Conservation (phyloP, 1,140 invertebrate species). For the Schlechtendalia chinensis region DNA sequence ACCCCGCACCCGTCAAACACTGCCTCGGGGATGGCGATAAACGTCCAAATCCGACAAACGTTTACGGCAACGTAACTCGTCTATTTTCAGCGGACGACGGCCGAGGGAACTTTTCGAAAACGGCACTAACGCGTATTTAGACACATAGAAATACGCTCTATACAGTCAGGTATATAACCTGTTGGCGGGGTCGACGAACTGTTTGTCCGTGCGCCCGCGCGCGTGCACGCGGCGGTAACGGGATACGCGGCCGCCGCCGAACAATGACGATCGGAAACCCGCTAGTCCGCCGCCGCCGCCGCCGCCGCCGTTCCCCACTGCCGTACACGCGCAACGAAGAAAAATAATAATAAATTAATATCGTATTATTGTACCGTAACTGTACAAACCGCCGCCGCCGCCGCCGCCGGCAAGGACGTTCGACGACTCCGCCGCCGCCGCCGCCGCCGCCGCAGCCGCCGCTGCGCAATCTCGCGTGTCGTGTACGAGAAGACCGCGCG, state of each 20-base stretch:
- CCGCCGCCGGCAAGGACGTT: constrained; percentile 31
- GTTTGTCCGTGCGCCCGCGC: not conserved
- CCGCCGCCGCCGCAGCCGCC: not conserved
- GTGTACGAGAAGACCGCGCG: too few species aligned
- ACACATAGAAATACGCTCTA: too few species aligned
- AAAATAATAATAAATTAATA: not conserved
- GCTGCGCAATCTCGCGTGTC: not conserved
- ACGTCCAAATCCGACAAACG: too few species aligned
- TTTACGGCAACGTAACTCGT: too few species aligned
- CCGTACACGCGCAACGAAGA: not conserved
- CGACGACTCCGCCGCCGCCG: constrained; percentile 5
- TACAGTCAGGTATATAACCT: not conserved
- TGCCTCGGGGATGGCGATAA: too few species aligned
- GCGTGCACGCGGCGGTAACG: not conserved
- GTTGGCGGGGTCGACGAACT: constrained; percentile 36
- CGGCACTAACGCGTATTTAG: too few species aligned
- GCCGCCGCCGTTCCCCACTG: not conserved
- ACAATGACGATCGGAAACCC: constrained; percentile 28
- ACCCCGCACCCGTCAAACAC: too few species aligned
- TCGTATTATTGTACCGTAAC: not conserved
- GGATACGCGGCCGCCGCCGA: constrained; percentile 30
- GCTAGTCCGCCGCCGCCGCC: not conserved
- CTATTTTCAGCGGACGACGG: too few species aligned
- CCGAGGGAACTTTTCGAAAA: too few species aligned
- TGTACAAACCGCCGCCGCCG: constrained; percentile 21